phyloP scores from a whole-genome alignment of 2,888 invertebrate species.

The Thymelicus acteon region DNA sequence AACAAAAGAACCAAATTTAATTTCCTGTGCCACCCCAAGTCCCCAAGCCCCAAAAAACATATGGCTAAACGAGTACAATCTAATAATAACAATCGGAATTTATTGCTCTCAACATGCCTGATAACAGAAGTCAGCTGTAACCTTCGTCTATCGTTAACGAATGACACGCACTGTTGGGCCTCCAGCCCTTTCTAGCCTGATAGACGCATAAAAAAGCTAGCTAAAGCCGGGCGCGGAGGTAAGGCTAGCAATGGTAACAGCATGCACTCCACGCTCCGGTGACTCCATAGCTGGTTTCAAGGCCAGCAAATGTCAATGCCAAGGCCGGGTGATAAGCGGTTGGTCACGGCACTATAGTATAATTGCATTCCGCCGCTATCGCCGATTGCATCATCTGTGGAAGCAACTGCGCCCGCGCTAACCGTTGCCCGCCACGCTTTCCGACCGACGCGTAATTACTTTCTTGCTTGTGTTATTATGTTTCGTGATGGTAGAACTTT shows the following conservation, averaged over 20 bases:
- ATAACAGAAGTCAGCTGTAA: no score
- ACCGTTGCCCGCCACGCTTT: conserved; percentile 21
- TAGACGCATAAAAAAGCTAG: neutral
- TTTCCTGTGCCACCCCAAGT: no score
- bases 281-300: conserved; percentile 34
- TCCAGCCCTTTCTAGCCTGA: no score
- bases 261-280: conserved; percentile 23
- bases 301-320: conserved; percentile 73
- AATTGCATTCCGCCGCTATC: conserved; percentile 79
- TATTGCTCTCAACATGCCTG: no score
- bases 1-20: no score
- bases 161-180: no score
- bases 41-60: no score
- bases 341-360: conserved; percentile 74
- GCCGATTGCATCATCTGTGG: conserved; percentile 69
- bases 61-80: no score
- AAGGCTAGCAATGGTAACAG: neutral
- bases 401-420: conserved; percentile 42
- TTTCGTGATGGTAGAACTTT: no score
- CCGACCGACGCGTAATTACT: neutral
- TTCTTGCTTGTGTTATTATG: neutral
- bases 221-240: neutral
- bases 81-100: no score
- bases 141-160: no score
- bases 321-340: conserved; percentile 75